Base-by-base conservation (phyloP, 2,888 invertebrate genomes). In the Entomobrya proxima region DNA sequence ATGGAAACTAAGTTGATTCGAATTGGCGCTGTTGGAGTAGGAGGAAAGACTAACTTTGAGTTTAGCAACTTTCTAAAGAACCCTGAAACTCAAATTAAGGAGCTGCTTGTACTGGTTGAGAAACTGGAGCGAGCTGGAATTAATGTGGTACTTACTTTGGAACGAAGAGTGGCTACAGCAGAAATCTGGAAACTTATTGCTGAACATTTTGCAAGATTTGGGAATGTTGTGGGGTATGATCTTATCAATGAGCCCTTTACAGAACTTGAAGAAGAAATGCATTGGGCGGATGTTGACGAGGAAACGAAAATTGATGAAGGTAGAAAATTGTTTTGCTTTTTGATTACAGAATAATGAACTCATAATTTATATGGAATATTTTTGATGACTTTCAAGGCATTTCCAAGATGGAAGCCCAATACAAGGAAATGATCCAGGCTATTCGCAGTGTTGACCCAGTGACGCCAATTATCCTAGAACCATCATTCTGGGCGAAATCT, bases 241-340 rank as follows among this genome's bases (percentile, higher is more conserved):
- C 9, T 88, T 1, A 87, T 88, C n/a, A 88, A 88, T 77, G 88
- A 88, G 61, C 88, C 88, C 0, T 85, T 75, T 37, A 86, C 86
- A 1, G 52, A 72, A 13, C 44, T n/a, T 0, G 88, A 88, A 32
- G 6, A 69, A 0, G 69, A 78, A 9, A 37, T 86, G 21, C 85
- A 81, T 32, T 85, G 83, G 82, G 13, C 64, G 6, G 84, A 88
- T 27, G 32, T 85, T 11, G 74, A n/a, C 13, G 37, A n/a, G 5
- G 47, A 24, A 4, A 9, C 30, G 24, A 27, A 27, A 3, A 30
- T 13, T 0, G 30, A 61, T 30, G 58, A 72, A 58, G 58, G 52
- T 83, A 74, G 64, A 37, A 37, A n/a, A n/a, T n/a, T n/a, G n/a
- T n/a, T n/a, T n/a, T n/a, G n/a, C n/a, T n/a, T n/a, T n/a, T n/a